Percentiles rank a stretch among this genome's conserved stretches.
Evolutionary conservation across 2,113 vertebrate genomes (phyloP).

Genomic region (Fulica atra): DNA sequence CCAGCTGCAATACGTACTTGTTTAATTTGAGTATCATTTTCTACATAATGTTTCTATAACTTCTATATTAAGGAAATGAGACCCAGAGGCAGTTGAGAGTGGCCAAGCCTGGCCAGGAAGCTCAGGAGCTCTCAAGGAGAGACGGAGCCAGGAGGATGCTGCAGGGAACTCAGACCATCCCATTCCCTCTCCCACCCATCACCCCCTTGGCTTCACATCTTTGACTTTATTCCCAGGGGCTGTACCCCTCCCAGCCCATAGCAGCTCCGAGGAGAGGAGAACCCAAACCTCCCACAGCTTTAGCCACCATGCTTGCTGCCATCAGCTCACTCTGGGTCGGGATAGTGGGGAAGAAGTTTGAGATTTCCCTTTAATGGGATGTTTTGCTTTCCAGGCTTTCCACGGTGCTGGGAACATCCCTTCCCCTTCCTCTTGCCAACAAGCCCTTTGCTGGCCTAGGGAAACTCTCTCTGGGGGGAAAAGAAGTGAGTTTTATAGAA

Average conservation of each 20-base stretch:
- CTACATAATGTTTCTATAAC: too few relatives aligned
- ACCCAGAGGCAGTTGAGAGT: too few relatives aligned
- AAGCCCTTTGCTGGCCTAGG: too few relatives aligned
- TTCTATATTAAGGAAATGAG: not conserved
- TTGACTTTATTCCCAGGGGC: not conserved
- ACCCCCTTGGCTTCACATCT: not conserved
- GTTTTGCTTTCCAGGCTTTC: not conserved
- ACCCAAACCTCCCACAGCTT: not conserved
- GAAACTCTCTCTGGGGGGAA: not conserved
- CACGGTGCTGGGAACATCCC: rapidly evolving
- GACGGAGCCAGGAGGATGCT: not conserved
- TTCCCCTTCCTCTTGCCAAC: too few relatives aligned
- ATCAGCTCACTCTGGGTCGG: rapidly evolving
- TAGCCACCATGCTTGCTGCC: rapidly evolving
- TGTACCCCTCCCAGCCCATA: not conserved
- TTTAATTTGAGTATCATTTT: too few relatives aligned
- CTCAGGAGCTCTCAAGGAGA: rapidly evolving
- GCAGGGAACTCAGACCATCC: not conserved
- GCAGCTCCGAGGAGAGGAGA: not conserved
- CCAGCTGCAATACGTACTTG: too few relatives aligned
- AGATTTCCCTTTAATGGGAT: not conserved
- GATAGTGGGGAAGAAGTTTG: not conserved
- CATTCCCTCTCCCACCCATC: rapidly evolving
- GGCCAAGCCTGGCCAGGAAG: not conserved
- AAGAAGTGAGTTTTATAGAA: not conserved